Conservation (phyloP, 2,888 invertebrate species). For the Labia minor region DNA sequence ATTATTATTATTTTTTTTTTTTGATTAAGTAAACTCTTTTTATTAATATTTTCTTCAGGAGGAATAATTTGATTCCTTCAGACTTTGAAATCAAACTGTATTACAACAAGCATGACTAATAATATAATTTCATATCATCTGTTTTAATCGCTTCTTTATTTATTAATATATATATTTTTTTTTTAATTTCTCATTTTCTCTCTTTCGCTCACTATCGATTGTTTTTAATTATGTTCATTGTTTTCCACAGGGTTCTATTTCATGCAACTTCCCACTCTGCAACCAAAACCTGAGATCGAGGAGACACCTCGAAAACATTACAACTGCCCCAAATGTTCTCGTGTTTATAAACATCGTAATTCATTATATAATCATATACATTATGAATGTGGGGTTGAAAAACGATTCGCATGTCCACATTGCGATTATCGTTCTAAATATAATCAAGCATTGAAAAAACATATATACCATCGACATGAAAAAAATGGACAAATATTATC, state of each 20-base stretch:
- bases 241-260: neutral
- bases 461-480: neutral
- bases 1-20: too few species aligned
- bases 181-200: too few species aligned
- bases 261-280: neutral
- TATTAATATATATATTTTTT: too few species aligned
- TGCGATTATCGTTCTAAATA: constrained; percentile 22
- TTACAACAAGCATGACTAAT: too few species aligned
- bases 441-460: constrained; percentile 13
- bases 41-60: too few species aligned
- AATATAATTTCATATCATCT: too few species aligned
- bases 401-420: constrained; percentile 22
- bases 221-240: too few species aligned
- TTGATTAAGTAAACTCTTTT: too few species aligned
- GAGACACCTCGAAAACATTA: neutral
- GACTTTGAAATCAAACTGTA: too few species aligned
- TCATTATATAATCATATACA: constrained; percentile 26
- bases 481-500: neutral
- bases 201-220: too few species aligned
- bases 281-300: neutral
- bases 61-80: too few species aligned
- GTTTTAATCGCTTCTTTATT: too few species aligned
- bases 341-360: constrained; percentile 20
- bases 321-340: constrained; percentile 19
- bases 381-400: constrained; percentile 26